phyloP scores from a whole-genome alignment of 2,797 vertebrate species.

The Arctocebus calabarensis region DNA sequence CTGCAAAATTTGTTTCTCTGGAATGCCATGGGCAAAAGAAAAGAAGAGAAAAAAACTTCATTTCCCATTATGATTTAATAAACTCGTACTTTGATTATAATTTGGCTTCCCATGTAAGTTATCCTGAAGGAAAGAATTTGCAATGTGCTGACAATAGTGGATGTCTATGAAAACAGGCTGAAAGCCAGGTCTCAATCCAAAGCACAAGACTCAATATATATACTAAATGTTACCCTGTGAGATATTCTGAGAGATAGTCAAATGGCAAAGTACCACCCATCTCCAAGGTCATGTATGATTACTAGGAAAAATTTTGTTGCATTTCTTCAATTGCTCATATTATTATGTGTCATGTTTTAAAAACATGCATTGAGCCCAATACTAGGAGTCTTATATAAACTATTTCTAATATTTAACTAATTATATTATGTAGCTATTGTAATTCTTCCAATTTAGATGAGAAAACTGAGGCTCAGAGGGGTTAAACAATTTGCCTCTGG shows the following conservation, averaged over 20 bases:
- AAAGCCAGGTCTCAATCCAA: conserved; percentile 10
- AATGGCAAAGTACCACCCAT: neutral
- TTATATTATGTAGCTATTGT: neutral
- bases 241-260: neutral
- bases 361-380: neutral
- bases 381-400: neutral
- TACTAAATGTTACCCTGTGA: neutral
- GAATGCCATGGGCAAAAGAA: too few species aligned
- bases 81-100: neutral
- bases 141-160: neutral
- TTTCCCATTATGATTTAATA: conserved; percentile 45
- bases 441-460: conserved; percentile 12
- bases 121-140: neutral
- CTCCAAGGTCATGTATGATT: conserved; percentile 11
- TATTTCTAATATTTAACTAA: conserved; percentile 52
- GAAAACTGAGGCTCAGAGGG: neutral
- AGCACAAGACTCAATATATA: neutral
- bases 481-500: neutral
- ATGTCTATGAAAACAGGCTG: neutral
- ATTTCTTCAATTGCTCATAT: neutral
- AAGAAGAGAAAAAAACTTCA: neutral
- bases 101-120: neutral
- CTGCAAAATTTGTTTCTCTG: conserved; percentile 36
- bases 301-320: neutral
- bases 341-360: conserved; percentile 23